Evolutionary conservation across 2,888 invertebrate genomes (phyloP).

Genomic region (Eristalinus aeneus): DNA sequence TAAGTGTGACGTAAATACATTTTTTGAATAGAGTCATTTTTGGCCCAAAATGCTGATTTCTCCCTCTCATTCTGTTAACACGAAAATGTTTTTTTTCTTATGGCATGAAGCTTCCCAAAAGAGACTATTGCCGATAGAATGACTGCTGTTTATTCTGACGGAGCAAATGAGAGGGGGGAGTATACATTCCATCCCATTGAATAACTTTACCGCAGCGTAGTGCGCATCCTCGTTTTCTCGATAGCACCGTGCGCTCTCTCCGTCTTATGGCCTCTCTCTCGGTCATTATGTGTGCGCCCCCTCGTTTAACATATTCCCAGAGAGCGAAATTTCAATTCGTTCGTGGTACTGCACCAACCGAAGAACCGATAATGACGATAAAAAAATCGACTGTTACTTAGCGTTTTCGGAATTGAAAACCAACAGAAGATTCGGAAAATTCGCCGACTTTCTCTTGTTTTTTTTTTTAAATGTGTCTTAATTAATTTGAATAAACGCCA

Average conservation of each 20-base stretch:
- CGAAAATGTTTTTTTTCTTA: background rate
- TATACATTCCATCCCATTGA: slow-evolving; percentile 40
- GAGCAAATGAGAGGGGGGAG: background rate
- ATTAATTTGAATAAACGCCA: background rate
- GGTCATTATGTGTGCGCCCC: background rate
- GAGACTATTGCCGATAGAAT: slow-evolving; percentile 18
- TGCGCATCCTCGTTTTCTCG: slow-evolving; percentile 56
- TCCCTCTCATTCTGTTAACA: slow-evolving; percentile 19
- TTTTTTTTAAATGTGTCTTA: slow-evolving; percentile 23
- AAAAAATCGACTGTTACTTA: slow-evolving; percentile 45
- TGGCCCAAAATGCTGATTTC: slow-evolving; percentile 21
- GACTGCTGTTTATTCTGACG: slow-evolving; percentile 3
- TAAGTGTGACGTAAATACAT: slow-evolving; percentile 38
- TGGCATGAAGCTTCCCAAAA: slow-evolving; percentile 6
- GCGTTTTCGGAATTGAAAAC: slow-evolving; percentile 32
- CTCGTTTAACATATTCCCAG: slow-evolving; percentile 23
- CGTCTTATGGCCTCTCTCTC: slow-evolving; percentile 4
- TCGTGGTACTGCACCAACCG: slow-evolving; percentile 64
- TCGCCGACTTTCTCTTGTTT: background rate
- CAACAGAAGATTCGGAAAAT: slow-evolving; percentile 14
- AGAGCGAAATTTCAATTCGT: slow-evolving; percentile 54
- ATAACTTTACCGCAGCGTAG: slow-evolving; percentile 51
- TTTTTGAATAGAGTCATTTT: slow-evolving; percentile 31
- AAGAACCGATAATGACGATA: slow-evolving; percentile 61
- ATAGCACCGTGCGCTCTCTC: slow-evolving; percentile 6